Conservation (phyloP, 2,888 invertebrate species). For the Ochropleura leucogaster region DNA sequence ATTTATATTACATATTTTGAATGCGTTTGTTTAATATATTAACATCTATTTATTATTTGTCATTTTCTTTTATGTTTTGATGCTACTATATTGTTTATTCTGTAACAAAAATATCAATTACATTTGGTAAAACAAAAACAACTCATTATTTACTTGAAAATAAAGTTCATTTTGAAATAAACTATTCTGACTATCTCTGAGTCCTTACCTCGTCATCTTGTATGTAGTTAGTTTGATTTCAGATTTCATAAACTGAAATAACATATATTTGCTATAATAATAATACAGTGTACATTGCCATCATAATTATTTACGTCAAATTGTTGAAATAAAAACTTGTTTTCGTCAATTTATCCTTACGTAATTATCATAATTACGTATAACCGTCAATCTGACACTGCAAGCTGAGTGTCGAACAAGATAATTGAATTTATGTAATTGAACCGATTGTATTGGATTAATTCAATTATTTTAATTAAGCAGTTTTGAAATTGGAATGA, state of each 20-base stretch:
- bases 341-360: slow-evolving; percentile 35
- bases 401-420: slow-evolving; percentile 41
- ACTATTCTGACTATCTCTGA: no score
- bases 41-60: not conserved
- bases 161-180: not conserved
- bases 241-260: no score
- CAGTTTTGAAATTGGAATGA: slow-evolving; percentile 18
- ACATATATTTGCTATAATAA: not conserved
- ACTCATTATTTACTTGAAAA: not conserved
- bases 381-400: slow-evolving; percentile 46
- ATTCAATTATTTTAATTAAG: slow-evolving; percentile 28
- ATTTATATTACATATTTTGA: not conserved
- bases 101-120: not conserved
- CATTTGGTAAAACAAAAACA: no score
- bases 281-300: not conserved
- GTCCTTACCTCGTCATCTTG: no score
- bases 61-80: not conserved
- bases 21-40: not conserved
- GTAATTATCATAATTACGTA: slow-evolving; percentile 47
- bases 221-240: no score
- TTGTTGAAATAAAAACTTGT: slow-evolving; percentile 1
- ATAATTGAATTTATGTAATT: slow-evolving; percentile 52
- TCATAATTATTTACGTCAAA: not conserved
- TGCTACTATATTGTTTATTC: not conserved
- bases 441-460: slow-evolving; percentile 38